Evolutionary conservation across 2,113 vertebrate genomes (phyloP), one percentile per base, ranked within the genome.

Genomic region (Paedocypris sp.): DNA sequence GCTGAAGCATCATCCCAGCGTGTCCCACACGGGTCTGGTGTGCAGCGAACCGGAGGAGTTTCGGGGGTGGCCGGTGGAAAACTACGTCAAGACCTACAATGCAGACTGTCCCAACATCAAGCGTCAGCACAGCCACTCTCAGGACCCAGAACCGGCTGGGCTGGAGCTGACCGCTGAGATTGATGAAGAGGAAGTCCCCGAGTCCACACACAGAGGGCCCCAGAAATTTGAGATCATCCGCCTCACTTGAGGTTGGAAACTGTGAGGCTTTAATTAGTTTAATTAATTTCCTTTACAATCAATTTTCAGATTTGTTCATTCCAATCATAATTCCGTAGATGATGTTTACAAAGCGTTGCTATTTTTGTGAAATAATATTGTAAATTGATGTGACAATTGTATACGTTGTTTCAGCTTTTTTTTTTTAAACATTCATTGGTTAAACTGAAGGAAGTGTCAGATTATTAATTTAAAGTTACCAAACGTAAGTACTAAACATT

Each of bases 61-160:
- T 80, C 87, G 80, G 70, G 91, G 91, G 33, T 98, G 95, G 93
- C 77, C 77, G 1, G 91, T 99, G 1, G 91, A 88, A 43, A 90
- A 90, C 32, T 99, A 99, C 0, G 86, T 99, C 51, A 86, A 90
- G 67, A 97, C 91, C 72, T 99, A 99, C 71, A 97, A 93, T 0
- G 92, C 90, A 45, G 94, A 96, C 35, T 99, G 94, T 50, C 93
- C 93, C 59, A 93, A 89, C 73, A 92, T 94, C 66, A 88, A 75
- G 67, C 66, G n/a, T n/a, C n/a, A 88, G 53, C 60, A 31, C 2
- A 73, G 62, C 48, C 78, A 79, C 25, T 79, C 88, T 41, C 82
- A 76, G 41, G 85, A 75, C 38, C 74, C 78, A 20, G 87, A 77
- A 70, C 86, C 82, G 33, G 61, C 48, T 0, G 74, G 68, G 18